Evolutionary conservation across 2,113 vertebrate genomes (phyloP).

Genomic region (Lamprologus lemairii): DNA sequence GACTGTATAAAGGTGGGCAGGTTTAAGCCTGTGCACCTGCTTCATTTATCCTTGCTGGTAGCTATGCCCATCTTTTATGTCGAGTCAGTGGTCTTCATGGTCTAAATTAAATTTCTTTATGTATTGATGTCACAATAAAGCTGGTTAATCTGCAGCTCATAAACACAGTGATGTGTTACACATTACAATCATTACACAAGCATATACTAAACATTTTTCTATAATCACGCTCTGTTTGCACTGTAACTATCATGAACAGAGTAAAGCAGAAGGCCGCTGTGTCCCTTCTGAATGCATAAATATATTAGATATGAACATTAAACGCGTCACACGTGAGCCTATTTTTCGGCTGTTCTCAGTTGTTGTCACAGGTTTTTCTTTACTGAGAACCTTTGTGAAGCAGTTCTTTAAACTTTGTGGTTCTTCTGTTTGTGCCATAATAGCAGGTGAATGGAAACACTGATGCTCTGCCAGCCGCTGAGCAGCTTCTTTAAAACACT

Average conservation of each 20-base stretch:
- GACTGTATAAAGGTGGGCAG: neutral
- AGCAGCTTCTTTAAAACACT: neutral
- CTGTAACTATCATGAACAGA: neutral
- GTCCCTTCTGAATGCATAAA: neutral
- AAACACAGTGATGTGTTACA: neutral
- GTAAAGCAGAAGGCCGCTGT: neutral
- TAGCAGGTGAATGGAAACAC: neutral
- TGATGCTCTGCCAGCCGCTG: neutral
- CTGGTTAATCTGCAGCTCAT: neutral
- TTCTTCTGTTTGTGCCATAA: neutral
- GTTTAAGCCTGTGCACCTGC: neutral
- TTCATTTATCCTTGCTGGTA: neutral
- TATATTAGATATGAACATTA: neutral
- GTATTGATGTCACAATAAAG: neutral
- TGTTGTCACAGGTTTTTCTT: neutral
- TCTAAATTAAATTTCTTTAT: neutral
- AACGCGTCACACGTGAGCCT: neutral
- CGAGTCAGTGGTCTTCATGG: neutral
- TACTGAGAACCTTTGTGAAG: neutral
- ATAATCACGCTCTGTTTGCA: neutral
- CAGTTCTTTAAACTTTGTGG: neutral
- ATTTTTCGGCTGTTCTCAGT: neutral
- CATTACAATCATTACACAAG: neutral
- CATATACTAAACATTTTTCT: neutral
- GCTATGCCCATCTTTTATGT: neutral